These are phyloP conservation scores for Podargus strigoides DNA, from an alignment of 2,797 vertebrate genomes.

Conservation along the genomic window DNA sequence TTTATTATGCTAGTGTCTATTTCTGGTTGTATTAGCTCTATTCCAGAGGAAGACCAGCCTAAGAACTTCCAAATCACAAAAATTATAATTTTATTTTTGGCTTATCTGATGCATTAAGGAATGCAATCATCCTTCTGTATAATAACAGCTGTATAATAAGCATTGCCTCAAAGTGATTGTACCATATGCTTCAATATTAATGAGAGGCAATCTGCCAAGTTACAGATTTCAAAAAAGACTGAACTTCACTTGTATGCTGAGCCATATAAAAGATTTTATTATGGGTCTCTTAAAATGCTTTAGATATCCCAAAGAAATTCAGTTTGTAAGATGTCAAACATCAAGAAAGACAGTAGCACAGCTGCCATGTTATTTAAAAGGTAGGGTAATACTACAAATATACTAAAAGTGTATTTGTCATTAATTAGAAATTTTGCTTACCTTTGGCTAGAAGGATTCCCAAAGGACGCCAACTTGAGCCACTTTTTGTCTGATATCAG, in stretches of 20 bases:
- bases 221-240: not conserved
- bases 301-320: not conserved
- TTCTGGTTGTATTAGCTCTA: not conserved
- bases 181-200: not conserved
- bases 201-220: not conserved
- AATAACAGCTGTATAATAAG: not conserved
- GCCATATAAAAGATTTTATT: not conserved
- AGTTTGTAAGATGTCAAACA: not conserved
- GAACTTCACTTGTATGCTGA: not conserved
- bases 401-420: not conserved
- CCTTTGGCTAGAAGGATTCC: slow-evolving; percentile 48
- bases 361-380: not conserved
- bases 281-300: not conserved
- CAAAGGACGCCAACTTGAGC: not conserved
- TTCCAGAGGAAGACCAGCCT: not conserved
- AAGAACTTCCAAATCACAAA: not conserved
- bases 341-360: not conserved
- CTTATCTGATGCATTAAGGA: not conserved
- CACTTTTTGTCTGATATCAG: not conserved
- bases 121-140: not conserved
- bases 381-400: not conserved
- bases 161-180: not conserved
- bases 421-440: not conserved
- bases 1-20: not conserved
- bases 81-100: not conserved